Evolutionary conservation across 2,113 vertebrate genomes (phyloP), one percentile per base, ranked within the genome.

Genomic region (Clarias magur): DNA sequence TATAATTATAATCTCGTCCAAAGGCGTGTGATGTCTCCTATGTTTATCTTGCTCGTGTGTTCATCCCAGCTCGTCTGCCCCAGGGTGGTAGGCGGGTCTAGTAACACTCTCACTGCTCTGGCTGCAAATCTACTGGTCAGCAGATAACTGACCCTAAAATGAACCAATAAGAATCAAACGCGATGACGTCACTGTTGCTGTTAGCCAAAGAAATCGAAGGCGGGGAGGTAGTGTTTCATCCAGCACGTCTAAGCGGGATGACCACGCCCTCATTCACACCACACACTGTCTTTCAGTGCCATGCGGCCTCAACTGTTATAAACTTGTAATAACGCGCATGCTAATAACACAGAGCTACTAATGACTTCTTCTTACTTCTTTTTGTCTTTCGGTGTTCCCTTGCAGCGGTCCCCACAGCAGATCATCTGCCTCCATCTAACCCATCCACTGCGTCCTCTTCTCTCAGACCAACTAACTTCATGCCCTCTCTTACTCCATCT

Each of bases 151-250:
- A 87, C 60, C 30, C 3, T 8, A 6, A 1, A 9, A 2, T 78
- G 17, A 67, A 65, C 86, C 87, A 85, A 67, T 81, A 42, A 25
- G 8, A 80, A 72, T 53, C 5, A 80, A 62, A 13, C 27, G 25
- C 25, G 60, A 79, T 59, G 27, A 19, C 13, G 12, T 10, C 6
- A 63, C 1, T 15, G 60, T 10, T 25, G 4, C 86, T 25, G 54
- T 11, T 21, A 11, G 76, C 76, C 76, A 80, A 10, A 19, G 54
- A 80, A 59, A 34, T 60, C 17, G 21, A 19, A 73, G 34, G 70
- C 34, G 34, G 23, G 23, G 38, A 23, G 34, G 54, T 30, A 2
- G 19, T 23, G 2, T 25, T 27, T 79, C 54, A 30, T 79, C n/a
- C n/a, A 59, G 56, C 27, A 23, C 27, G 1, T 59, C 17, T 59